Evolutionary conservation across 2,113 vertebrate genomes (phyloP).

Genomic region (Murina feae): DNA sequence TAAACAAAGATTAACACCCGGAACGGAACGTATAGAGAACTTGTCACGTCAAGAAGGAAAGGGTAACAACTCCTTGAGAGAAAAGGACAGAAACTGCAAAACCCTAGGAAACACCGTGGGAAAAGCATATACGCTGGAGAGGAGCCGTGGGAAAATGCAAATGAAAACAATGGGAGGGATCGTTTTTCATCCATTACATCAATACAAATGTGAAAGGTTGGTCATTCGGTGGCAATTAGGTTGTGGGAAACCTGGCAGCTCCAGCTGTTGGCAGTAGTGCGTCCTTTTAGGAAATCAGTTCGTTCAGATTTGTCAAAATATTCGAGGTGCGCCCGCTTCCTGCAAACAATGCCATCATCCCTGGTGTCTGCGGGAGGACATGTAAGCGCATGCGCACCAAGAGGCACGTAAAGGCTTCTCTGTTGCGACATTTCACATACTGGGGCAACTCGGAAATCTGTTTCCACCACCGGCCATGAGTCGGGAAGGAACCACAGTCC

Average conservation of each 20-base stretch:
- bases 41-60: neutral
- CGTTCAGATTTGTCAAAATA: neutral
- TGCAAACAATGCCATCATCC: neutral
- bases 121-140: neutral
- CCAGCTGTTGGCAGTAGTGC: neutral
- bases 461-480: neutral
- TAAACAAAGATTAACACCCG: neutral
- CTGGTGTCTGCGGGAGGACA: neutral
- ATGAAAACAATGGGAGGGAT: neutral
- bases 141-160: neutral
- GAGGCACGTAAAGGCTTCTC: neutral
- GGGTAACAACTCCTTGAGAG: neutral
- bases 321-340: neutral
- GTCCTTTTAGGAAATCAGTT: neutral
- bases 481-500: neutral
- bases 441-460: neutral
- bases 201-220: neutral
- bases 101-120: neutral
- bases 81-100: neutral
- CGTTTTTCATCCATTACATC: slow-evolving; percentile 14
- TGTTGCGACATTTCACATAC: neutral
- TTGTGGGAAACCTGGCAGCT: neutral
- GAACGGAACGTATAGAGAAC: neutral
- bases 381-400: neutral
- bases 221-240: neutral